Conservation (phyloP, 2,797 vertebrate species). For the Mormyrops boulengeri region DNA sequence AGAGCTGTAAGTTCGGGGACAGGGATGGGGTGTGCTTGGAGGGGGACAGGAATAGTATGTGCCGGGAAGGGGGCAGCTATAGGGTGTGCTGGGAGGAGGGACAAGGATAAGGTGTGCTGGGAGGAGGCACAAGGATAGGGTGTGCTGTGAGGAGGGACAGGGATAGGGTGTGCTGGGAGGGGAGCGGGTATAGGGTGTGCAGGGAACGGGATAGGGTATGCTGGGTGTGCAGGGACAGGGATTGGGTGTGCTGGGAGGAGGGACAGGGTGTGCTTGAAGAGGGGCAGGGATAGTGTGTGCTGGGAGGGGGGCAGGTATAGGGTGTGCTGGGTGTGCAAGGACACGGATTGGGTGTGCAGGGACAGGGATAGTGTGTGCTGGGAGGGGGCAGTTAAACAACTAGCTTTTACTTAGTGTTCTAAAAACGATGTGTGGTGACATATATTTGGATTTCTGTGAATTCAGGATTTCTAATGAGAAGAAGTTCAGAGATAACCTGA, state of each 20-base stretch:
- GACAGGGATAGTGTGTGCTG: neutral
- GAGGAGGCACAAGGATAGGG: neutral
- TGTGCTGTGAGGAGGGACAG: neutral
- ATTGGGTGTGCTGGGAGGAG: neutral
- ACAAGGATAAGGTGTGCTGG: neutral
- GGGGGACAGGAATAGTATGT: neutral
- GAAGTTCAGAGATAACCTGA: neutral
- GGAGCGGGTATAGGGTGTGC: no score
- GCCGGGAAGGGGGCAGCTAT: neutral
- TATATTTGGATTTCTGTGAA: neutral
- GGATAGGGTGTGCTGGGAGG: neutral
- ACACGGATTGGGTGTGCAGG: neutral
- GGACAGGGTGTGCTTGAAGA: neutral
- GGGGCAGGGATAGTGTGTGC: neutral
- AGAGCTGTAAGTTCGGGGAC: conserved; percentile 72
- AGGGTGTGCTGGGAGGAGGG: neutral
- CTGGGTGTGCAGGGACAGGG: no score
- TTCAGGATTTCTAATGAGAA: neutral
- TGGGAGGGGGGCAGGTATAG: neutral
- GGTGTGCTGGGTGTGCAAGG: neutral
- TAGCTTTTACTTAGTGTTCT: neutral
- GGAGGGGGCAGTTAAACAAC: neutral
- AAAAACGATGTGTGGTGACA: neutral
- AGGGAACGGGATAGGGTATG: no score
- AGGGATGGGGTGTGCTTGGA: no score